Evolutionary conservation across 2,888 invertebrate genomes (phyloP).

Genomic region (Anodontia alba): DNA sequence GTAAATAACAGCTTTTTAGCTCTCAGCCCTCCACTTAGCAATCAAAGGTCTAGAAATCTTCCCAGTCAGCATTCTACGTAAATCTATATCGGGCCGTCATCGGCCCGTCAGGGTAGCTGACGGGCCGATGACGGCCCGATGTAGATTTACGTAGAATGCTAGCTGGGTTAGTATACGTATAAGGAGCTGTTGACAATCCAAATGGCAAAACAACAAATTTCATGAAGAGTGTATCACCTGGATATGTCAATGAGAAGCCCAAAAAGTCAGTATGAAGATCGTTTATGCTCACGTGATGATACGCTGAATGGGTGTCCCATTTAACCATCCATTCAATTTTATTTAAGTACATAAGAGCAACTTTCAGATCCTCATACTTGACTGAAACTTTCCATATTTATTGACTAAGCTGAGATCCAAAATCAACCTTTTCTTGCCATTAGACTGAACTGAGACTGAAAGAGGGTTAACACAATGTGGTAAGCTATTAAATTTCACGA

Average conservation of each 20-base stretch:
- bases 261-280: constrained; percentile 20
- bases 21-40: constrained; percentile 43
- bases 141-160: no score
- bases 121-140: no score
- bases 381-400: constrained; percentile 35
- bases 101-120: no score
- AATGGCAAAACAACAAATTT: constrained; percentile 43
- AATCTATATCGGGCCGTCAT: no score
- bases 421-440: constrained; percentile 41
- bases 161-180: no score
- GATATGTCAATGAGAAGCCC: constrained; percentile 23
- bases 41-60: constrained; percentile 37
- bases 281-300: constrained; percentile 31
- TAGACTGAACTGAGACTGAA: constrained; percentile 36
- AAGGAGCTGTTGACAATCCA: constrained; percentile 35
- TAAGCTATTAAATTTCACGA: constrained; percentile 10
- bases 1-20: constrained; percentile 46
- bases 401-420: constrained; percentile 46
- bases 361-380: constrained; percentile 38
- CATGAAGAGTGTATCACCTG: not conserved
- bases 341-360: constrained; percentile 5
- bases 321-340: constrained; percentile 17
- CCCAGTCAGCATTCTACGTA: no score
- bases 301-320: constrained; percentile 28
- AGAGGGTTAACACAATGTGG: constrained; percentile 46